Evolutionary conservation across 2,797 vertebrate species (phyloP).

Genomic region (Gambelia wislizenii): DNA sequence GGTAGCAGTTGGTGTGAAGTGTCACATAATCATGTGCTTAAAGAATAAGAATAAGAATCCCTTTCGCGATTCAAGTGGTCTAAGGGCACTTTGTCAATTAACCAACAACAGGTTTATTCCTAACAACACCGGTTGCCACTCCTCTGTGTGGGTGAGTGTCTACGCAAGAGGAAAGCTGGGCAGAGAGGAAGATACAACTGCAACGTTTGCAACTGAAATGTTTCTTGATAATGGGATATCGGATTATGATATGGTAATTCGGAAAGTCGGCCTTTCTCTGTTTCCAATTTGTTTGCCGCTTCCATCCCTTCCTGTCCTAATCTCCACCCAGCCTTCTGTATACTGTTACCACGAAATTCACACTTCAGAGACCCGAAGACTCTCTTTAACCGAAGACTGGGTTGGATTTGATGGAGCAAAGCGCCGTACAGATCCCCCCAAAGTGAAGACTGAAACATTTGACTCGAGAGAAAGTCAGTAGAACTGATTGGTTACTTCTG

Average conservation of each 20-base stretch:
- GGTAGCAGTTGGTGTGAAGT: too few relatives aligned
- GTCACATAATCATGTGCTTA: too few relatives aligned
- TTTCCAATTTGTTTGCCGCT: neutral
- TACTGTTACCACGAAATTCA: neutral
- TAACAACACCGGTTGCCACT: too few relatives aligned
- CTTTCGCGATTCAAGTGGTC: too few relatives aligned
- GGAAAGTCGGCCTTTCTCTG: too few relatives aligned
- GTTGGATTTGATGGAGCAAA: conserved; percentile 32
- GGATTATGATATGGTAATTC: neutral
- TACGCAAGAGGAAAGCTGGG: neutral
- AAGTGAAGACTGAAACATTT: neutral
- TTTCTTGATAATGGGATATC: neutral
- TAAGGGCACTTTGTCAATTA: neutral
- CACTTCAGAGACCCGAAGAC: neutral
- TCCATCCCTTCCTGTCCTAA: neutral
- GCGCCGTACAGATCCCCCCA: neutral
- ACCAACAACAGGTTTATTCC: neutral
- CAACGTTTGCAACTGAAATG: neutral
- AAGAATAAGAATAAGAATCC: too few relatives aligned
- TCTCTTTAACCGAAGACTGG: conserved; percentile 31
- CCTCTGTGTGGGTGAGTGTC: too few relatives aligned
- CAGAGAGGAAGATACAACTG: neutral
- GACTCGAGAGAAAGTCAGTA: neutral
- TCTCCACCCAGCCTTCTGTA: neutral
- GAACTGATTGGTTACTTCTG: neutral